Base-by-base conservation (phyloP, 1,140 invertebrate species). In the Pemphigus obesinymphae region DNA sequence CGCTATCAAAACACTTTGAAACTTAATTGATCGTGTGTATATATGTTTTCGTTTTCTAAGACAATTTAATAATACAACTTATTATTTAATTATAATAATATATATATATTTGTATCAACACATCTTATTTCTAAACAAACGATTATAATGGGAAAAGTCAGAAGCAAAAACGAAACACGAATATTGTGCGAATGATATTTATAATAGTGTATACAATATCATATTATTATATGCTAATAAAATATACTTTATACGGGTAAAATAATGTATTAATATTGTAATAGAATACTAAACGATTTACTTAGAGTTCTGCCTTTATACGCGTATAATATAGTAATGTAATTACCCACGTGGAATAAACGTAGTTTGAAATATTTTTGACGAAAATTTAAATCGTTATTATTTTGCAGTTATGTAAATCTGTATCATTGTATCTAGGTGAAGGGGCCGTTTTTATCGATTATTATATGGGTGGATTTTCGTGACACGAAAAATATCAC, bases 21-120 rank as follows among this genome's bases (percentile, higher is more conserved):
- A 73, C 26, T 48, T 73, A 73, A 73, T 73, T 73, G 45, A 50
- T 73, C 45, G 3, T 50, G 43, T 73, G 17, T 73, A 34, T 73
- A 50, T n/a, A n/a, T n/a, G n/a, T n/a, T 73, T 48, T 73, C n/a
- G 70, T 73, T 48, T 73, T 73, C 70, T 73, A 48, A 50, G 17
- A 34, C 17, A 48, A n/a, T n/a, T n/a, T n/a, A n/a, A 48, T 11
- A 73, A 73, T 73, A 73, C 26, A 73, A 50, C 70, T 73, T 48
- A 73, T 73, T 31, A n/a, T 73, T 31, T 31, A 73, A 23, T 48
- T 48, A 73, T 73, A n/a, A n/a, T n/a, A n/a, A n/a, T n/a, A n/a
- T n/a, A n/a, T n/a, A n/a, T 50, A 48, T 31, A 50, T 31, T 73
- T 73, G 5, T 73, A 73, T 73, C 26, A 50, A 73, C 70, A 73